Conservation (phyloP, 2,797 vertebrate genomes). For the Rhabdophis nuchalis region DNA sequence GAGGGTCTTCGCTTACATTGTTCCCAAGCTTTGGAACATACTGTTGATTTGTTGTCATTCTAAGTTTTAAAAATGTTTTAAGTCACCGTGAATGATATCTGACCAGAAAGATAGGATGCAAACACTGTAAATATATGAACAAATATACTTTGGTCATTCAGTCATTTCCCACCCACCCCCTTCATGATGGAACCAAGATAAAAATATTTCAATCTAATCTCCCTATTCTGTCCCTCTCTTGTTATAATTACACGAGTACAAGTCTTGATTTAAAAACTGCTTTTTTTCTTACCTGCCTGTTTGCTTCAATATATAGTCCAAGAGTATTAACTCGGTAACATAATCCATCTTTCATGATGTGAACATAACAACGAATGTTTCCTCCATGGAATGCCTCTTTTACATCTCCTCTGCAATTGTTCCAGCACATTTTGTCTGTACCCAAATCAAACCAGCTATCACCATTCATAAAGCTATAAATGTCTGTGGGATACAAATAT, state of each 20-base stretch:
- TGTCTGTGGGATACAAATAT: constrained; percentile 70
- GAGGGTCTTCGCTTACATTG: not conserved
- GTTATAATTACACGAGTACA: constrained; percentile 1
- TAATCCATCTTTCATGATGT: constrained; percentile 89
- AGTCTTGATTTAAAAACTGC: not conserved
- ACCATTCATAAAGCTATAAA: constrained; percentile 78
- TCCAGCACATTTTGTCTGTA: constrained; percentile 88
- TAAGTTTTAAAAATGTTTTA: not conserved
- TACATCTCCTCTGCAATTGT: constrained; percentile 87
- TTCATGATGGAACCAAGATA: not conserved
- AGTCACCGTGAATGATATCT: not conserved
- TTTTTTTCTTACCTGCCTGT: constrained; percentile 82
- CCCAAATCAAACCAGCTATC: constrained; percentile 79
- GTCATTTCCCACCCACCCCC: too few relatives aligned
- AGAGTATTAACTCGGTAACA: constrained; percentile 93
- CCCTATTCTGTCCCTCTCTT: not conserved
- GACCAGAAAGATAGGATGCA: not conserved
- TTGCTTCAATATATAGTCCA: constrained; percentile 92
- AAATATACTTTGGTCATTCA: not conserved
- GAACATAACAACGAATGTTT: constrained; percentile 90
- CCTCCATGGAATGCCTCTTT: constrained; percentile 85
- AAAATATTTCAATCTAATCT: not conserved
- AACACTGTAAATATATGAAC: not conserved
- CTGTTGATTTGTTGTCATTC: not conserved
- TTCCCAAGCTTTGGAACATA: not conserved